Evolutionary conservation across 2,888 invertebrate genomes (phyloP), one percentile per base, ranked within the genome.

Genomic region (Xestia sexstrigata): DNA sequence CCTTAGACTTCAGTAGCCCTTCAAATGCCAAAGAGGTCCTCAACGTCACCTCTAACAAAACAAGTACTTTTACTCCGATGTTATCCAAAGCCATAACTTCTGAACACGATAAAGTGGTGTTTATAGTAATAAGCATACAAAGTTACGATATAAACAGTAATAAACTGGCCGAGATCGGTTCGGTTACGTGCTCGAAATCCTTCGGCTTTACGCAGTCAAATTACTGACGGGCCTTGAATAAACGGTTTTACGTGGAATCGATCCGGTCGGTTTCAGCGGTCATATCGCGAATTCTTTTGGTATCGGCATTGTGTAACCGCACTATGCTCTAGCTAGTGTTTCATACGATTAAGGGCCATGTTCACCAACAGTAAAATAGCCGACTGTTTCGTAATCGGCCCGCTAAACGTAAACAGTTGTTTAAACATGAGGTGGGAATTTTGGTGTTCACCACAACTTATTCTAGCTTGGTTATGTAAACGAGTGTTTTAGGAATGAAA

Each of bases 61-160:
- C 65, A 23, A 13, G 39, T 70, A 78, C 47, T 78, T 75, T 73
- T 69, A 62, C 70, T 55, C 26, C 65, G 68, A 77, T 74, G 26
- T n/a, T 71, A 76, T 70, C 74, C 68, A n/a, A 3, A 67, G 60
- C 9, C 58, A 70, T 84, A 67, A 84, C 65, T 81, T 45, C 35
- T 11, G 17, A 76, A 73, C 63, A 73, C 76, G 52, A 73, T 81
- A 81, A 84, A 84, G 62, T 71, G 76, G 76, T 84, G 84, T 76
- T 83, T 81, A 83, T 81, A 80, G 71, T 80, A 80, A 80, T 75
- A 81, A 76, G 70, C 76, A 73, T 60, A 80, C 70, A 52, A 70
- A 74, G 49, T 85, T 63, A 81, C 60, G 81, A 74, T 65, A 84
- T 76, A 84, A 84, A 84, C 35, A 74, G 81, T 70, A 75, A 76